Conservation (phyloP, 2,888 invertebrate species). For the Drosophila demipolita region DNA sequence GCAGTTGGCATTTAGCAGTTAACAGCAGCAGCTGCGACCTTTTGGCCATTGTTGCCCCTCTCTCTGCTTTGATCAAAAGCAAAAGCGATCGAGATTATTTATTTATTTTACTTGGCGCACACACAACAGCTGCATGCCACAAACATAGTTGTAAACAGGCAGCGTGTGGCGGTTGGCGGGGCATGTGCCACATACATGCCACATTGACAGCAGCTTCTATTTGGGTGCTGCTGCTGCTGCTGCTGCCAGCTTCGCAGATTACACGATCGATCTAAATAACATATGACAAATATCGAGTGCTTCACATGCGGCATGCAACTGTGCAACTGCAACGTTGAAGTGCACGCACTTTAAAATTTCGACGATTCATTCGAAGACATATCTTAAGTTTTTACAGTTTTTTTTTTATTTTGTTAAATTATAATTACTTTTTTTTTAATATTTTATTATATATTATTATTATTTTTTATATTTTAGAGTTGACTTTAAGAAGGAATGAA, state of each 20-base stretch:
- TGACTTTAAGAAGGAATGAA: background rate
- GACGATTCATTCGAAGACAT: background rate
- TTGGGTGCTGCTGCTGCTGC: constrained; percentile 1
- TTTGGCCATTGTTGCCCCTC: constrained; percentile 32
- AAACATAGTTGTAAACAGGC: constrained; percentile 34
- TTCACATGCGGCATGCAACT: constrained; percentile 23
- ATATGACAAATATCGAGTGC: constrained; percentile 51
- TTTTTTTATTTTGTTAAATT: too few species aligned
- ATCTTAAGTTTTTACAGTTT: background rate
- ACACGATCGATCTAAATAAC: constrained; percentile 25
- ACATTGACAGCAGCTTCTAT: constrained; percentile 15
- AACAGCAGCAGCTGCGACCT: constrained; percentile 45
- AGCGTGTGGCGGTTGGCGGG: background rate
- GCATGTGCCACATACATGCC: background rate
- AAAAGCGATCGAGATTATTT: constrained; percentile 32
- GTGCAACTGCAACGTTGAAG: constrained; percentile 7
- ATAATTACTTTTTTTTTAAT: background rate
- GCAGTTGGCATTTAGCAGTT: background rate
- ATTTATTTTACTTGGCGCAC: constrained; percentile 49
- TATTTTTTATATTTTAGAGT: background rate
- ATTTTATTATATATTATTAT: background rate
- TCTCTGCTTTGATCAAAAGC: constrained; percentile 36
- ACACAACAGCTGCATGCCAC: constrained; percentile 29
- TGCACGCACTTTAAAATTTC: constrained; percentile 2
- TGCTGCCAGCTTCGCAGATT: background rate